Evolutionary conservation across 2,888 invertebrate genomes (phyloP), one percentile per base, ranked within the genome.

Genomic region (Brachyptera risi): DNA sequence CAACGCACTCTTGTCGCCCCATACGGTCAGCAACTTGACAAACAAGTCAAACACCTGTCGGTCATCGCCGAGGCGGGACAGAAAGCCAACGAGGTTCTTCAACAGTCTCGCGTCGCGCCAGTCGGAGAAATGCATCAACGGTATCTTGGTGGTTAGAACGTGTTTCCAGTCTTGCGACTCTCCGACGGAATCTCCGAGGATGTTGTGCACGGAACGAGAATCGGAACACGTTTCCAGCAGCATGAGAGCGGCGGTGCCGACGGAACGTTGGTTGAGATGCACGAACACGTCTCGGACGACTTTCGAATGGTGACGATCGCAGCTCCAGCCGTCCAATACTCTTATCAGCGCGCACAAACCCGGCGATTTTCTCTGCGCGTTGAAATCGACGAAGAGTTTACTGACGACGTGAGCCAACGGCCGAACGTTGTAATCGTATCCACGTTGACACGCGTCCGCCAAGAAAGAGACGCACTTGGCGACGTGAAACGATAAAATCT

Each of bases 1-100:
- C 9, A 84, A 72, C 0, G 83, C 77, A 56, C 80, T 81, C 21
- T 83, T 82, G 68, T 86, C 85, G 0, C 85, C 78, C 92, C 92
- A 92, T 13, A 85, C 77, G 0, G 78, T 77, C 1, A 85, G 68
- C 31, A 90, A 69, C 65, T 83, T 80, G 0, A 79, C 64, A 1
- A 83, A 71, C 31, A 88, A 70, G 21, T 77, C 74, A 3, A 72
- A 67, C 19, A 82, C 68, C 57, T 73, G 63, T 17, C 69, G 64
- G 42, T 71, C 69, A 3, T 73, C 68, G 40, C 31, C 51, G 26
- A 75, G 70, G 1, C 75, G 73, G 0, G 80, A 76, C 0, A 90
- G 69, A 68, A 86, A 90, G 2, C 78, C 76, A 1, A 87, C 74
- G 0, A 90, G 73, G 68, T 86, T 86, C 50, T 80, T 78, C 0